Evolutionary conservation across 2,888 invertebrate species (phyloP), one percentile per base, ranked within the genome.

Genomic region (Carterocephalus palaemon): DNA sequence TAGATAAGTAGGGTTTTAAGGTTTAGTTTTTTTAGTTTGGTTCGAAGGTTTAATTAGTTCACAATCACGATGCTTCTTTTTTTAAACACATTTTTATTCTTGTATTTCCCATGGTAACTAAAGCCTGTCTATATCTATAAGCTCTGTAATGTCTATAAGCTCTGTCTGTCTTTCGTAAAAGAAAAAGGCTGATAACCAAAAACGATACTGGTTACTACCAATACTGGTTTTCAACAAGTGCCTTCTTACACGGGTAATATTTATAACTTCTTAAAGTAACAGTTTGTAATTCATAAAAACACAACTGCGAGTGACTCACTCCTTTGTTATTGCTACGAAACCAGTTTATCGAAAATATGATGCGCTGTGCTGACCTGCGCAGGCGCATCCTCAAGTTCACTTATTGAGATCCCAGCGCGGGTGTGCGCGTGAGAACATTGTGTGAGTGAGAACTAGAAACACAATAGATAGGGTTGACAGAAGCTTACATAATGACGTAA

Each of bases 361-460:
- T 70, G 70, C 72, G 64, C 65, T 61, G 60, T 60, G 68, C 63
- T 81, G 83, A 82, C 81, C 84, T 75, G 78, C 72, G 70, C 66
- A 64, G 67, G 61, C 69, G 74, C 76, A n/a, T n/a, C n/a, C n/a
- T n/a, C n/a, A 68, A 57, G 50, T 46, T 52, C 45, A 51, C 48
- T 46, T 24, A n/a, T n/a, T n/a, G 41, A 12, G 12, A 32, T 48
- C 29, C 41, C 17, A 13, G 20, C 33, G 24, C 54, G 69, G 4
- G 6, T 70, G 72, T 68, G 70, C 48, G 70, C 63, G 57, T 54
- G 55, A 55, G 49, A 34, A 20, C 47, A 52, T 39, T 41, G 51
- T 53, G 56, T 36, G 51, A 62, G 51, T 53, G 48, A 39, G 39
- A 50, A 49, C 54, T 52, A 48, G 53, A 47, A 43, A 46, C 46